These are phyloP conservation scores for Acyrthosiphon pisum DNA, from an alignment of 1,140 invertebrate genomes.

Conservation along the genomic window DNA sequence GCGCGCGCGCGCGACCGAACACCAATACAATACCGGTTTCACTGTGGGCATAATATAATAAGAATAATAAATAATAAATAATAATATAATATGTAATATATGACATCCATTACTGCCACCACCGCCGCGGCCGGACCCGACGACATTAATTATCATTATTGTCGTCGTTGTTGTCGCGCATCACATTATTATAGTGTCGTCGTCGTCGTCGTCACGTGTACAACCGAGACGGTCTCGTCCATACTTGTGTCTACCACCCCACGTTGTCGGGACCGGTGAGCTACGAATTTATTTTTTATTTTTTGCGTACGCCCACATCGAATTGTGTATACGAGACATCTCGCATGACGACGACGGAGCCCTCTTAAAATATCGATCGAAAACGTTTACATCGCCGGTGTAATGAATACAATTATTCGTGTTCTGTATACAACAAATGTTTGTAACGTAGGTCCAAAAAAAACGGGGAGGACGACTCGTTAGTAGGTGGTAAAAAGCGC, in stretches of 20 bases:
- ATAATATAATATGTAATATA: neutral
- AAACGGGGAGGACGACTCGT: neutral
- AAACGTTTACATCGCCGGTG: neutral
- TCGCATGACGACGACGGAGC: neutral
- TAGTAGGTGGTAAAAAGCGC: neutral
- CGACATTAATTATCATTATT: constrained; percentile 11
- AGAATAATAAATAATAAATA: too few relatives aligned
- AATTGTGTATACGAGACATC: neutral
- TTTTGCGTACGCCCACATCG: neutral
- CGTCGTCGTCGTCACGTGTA: neutral
- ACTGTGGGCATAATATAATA: too few relatives aligned
- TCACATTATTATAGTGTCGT: neutral
- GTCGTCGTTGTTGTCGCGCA: neutral
- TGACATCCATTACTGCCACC: neutral
- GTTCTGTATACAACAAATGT: neutral
- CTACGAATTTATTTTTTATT: neutral
- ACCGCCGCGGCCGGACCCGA: neutral
- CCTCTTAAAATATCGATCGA: neutral
- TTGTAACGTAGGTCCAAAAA: neutral
- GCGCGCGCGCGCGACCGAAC: neutral
- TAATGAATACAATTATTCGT: neutral
- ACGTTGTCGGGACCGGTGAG: neutral
- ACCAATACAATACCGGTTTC: constrained; percentile 25
- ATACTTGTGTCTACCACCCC: neutral
- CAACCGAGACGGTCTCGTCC: neutral